phyloP scores from a whole-genome alignment of 2,797 vertebrate genomes.

The Sphenopsis melanotis region DNA sequence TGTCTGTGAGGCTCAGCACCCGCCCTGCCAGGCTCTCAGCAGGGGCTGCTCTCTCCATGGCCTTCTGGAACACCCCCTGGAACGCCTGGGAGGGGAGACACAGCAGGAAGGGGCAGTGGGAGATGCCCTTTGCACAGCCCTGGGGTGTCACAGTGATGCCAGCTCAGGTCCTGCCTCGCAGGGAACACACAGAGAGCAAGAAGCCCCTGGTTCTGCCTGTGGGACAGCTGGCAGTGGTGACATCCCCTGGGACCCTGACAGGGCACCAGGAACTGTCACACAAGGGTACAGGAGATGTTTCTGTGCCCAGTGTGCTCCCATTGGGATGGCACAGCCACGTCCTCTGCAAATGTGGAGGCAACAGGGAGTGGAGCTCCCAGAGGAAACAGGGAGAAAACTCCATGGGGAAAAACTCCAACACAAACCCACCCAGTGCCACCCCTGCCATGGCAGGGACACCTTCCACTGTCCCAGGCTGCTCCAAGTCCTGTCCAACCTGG shows the following conservation, averaged over 20 bases:
- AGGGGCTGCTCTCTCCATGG: constrained; percentile 80
- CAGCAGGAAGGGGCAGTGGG: fast-evolving
- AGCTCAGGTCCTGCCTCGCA: background rate
- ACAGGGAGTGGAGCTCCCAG: background rate
- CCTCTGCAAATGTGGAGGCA: background rate
- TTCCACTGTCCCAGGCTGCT: background rate
- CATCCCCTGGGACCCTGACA: background rate
- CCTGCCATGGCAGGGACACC: background rate
- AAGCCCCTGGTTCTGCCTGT: background rate
- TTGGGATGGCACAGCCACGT: background rate
- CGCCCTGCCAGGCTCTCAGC: constrained; percentile 79
- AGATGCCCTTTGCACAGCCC: background rate
- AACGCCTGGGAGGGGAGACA: constrained; percentile 81
- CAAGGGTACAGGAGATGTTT: background rate
- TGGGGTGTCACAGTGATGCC: background rate
- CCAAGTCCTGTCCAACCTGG: fast-evolving
- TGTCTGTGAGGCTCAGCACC: constrained; percentile 87
- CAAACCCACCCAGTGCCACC: too few species aligned
- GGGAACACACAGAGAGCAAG: background rate
- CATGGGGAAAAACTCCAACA: too few species aligned
- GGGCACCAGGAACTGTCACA: background rate
- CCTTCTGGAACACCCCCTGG: constrained; percentile 89
- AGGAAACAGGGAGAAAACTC: background rate
- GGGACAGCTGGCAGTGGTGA: background rate
- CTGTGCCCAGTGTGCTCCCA: background rate